Evolutionary conservation across 2,797 vertebrate species (phyloP).

Genomic region (Myiotriccus ornatus): DNA sequence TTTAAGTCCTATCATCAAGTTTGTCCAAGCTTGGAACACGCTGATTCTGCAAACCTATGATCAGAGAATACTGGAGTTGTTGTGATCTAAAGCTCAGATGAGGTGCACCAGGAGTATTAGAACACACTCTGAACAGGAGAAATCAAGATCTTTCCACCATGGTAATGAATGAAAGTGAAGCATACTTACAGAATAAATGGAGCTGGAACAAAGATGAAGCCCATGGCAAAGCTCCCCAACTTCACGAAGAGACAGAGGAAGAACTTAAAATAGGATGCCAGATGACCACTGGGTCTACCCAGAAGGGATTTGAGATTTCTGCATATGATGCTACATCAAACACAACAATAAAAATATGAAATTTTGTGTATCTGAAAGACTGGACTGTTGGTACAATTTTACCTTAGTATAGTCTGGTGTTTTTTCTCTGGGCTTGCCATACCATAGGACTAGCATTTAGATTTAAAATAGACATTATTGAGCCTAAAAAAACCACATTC

Average conservation of each 20-base stretch:
- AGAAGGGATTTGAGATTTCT: background rate
- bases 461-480: background rate
- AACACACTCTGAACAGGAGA: background rate
- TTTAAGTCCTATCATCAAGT: background rate
- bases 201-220: background rate
- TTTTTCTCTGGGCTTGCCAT: background rate
- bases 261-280: background rate
- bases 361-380: background rate
- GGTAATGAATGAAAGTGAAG: background rate
- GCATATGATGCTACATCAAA: background rate
- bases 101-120: background rate
- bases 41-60: background rate
- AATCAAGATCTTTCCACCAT: background rate
- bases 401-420: background rate
- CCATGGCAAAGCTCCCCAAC: background rate
- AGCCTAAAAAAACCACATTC: background rate
- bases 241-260: background rate
- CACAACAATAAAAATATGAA: background rate
- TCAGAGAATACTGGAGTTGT: background rate
- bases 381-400: background rate
- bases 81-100: background rate
- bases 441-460: background rate
- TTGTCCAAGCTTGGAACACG: too few relatives aligned
- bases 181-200: background rate
- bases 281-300: background rate